These are phyloP conservation scores for Diarsia mendica DNA, from an alignment of 2,888 invertebrate species.

Conservation along the genomic window DNA sequence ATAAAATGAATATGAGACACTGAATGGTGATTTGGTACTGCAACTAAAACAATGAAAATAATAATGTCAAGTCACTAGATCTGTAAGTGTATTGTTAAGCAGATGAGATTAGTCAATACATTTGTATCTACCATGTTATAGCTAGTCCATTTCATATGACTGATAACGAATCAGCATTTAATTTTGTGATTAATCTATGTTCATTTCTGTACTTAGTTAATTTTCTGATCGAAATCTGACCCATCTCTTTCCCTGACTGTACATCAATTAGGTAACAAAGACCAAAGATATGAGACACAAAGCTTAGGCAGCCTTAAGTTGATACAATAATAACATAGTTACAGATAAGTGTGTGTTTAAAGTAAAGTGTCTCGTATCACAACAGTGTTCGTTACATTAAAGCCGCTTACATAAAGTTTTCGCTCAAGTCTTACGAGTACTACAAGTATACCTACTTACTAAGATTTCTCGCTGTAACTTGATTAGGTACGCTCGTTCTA, in stretches of 20 bases:
- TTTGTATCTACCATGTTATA: no score
- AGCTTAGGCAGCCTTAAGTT: not conserved
- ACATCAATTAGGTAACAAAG: not conserved
- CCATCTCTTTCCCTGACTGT: not conserved
- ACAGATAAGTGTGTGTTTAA: not conserved
- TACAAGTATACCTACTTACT: not conserved
- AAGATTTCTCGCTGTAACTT: not conserved
- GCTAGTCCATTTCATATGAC: no score
- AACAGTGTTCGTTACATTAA: not conserved
- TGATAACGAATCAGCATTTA: not conserved
- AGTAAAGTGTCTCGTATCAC: not conserved
- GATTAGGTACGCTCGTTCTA: not conserved
- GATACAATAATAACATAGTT: not conserved
- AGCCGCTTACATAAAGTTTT: not conserved
- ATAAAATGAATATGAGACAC: not conserved
- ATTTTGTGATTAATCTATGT: no score
- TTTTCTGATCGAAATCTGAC: no score
- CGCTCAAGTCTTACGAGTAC: not conserved
- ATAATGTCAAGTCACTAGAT: not conserved
- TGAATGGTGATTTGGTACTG: not conserved
- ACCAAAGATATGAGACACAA: not conserved
- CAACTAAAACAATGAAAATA: not conserved
- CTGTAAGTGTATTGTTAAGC: not conserved
- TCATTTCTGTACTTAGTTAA: not conserved
- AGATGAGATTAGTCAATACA: no score